phyloP scores from a whole-genome alignment of 2,888 invertebrate species.

The Deilephila elpenor region DNA sequence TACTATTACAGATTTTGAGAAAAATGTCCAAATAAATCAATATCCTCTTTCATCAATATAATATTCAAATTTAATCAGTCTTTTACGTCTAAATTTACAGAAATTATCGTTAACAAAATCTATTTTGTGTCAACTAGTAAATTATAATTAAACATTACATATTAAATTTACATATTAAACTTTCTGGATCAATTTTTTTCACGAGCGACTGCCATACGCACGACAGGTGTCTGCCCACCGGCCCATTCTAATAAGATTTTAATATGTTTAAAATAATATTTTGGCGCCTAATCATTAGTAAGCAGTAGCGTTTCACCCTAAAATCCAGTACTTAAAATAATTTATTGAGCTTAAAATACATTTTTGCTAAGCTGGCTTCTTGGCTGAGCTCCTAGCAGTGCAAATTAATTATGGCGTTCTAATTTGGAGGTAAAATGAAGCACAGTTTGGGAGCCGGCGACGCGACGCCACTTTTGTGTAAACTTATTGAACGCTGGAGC shows the following conservation, averaged over 20 bases:
- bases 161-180: too few species aligned
- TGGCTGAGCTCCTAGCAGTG: conserved; percentile 34
- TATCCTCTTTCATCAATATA: too few species aligned
- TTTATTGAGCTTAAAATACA: conserved; percentile 27
- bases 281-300: background rate
- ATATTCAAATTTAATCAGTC: too few species aligned
- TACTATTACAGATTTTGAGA: too few species aligned
- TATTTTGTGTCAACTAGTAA: too few species aligned
- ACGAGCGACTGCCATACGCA: background rate
- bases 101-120: too few species aligned
- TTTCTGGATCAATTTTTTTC: too few species aligned
- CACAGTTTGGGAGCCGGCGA: conserved; percentile 27
- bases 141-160: too few species aligned
- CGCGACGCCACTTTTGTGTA: conserved; percentile 28
- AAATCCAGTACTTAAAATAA: conserved; percentile 26
- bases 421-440: conserved; percentile 34
- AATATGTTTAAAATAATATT: background rate
- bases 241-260: background rate
- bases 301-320: background rate
- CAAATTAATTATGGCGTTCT: conserved; percentile 37
- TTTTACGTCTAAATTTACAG: too few species aligned
- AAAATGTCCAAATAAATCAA: too few species aligned
- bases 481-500: conserved; percentile 32
- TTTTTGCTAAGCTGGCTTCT: conserved; percentile 28
- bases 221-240: background rate